Percentiles rank a stretch among this genome's conserved stretches.
Conservation (phyloP, 2,797 vertebrate species). For the Monodelphis domestica region DNA sequence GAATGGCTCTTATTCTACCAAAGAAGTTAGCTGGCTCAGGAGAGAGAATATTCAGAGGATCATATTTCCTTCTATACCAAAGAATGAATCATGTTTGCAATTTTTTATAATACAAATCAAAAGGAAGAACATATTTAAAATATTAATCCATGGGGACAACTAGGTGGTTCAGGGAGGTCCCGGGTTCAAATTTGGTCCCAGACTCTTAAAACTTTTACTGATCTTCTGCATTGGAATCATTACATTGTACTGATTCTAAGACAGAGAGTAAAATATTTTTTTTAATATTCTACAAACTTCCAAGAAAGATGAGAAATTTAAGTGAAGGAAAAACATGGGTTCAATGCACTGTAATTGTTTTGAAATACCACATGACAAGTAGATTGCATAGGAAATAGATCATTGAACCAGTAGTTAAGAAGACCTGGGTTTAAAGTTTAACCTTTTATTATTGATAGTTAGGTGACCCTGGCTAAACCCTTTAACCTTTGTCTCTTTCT, state of each 20-base stretch:
- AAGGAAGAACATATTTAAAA: too few species aligned
- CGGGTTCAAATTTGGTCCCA: too few species aligned
- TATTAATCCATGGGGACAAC: too few species aligned
- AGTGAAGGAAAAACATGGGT: neutral
- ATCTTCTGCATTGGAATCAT: too few species aligned
- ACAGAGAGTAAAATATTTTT: neutral
- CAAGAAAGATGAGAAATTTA: neutral
- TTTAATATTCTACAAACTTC: neutral
- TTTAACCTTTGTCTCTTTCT: neutral
- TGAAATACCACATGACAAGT: neutral
- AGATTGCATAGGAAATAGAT: neutral
- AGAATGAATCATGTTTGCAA: neutral
- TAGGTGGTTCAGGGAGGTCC: too few species aligned
- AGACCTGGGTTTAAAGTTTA: neutral
- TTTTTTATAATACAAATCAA: neutral
- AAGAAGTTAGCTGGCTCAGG: neutral
- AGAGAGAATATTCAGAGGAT: neutral
- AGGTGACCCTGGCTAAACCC: neutral
- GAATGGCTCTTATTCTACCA: neutral
- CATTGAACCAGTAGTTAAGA: too few species aligned
- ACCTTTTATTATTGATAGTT: neutral
- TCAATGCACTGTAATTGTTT: neutral
- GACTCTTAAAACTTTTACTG: too few species aligned
- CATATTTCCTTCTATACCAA: neutral
- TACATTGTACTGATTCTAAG: too few species aligned